Evolutionary conservation across 1,140 invertebrate genomes (phyloP).

Genomic region (Sipha flava): DNA sequence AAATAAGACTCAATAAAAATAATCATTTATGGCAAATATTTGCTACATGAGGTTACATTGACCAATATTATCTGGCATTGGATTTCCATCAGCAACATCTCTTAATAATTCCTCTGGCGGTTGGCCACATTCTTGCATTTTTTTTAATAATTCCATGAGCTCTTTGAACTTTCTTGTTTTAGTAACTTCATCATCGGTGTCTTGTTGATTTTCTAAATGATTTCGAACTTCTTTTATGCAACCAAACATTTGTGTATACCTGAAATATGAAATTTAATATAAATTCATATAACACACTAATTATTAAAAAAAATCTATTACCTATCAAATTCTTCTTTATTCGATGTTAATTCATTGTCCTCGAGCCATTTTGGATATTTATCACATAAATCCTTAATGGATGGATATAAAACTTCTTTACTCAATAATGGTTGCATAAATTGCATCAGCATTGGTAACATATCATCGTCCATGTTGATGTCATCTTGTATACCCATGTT

Average conservation of each 20-base stretch:
- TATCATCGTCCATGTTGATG: not conserved
- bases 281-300: not conserved
- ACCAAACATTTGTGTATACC: slow-evolving; percentile 6
- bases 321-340: slow-evolving; percentile 11
- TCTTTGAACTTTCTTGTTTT: slow-evolving; percentile 10
- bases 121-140: slow-evolving; percentile 26
- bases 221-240: slow-evolving; percentile 2
- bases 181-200: slow-evolving; percentile 3
- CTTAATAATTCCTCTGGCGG: slow-evolving; percentile 4
- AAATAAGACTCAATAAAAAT: slow-evolving; percentile 1
- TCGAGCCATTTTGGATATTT: slow-evolving; percentile 17
- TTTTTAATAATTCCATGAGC: slow-evolving; percentile 8
- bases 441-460: slow-evolving; percentile 22
- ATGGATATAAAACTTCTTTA: slow-evolving; percentile 10
- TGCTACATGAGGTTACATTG: slow-evolving; percentile 19
- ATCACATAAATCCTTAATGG: slow-evolving; percentile 18
- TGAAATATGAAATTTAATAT: not conserved
- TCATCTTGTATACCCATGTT: slow-evolving; percentile 8
- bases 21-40: not conserved
- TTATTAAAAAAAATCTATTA: not conserved
- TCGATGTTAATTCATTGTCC: not conserved
- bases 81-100: not conserved
- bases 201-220: slow-evolving; percentile 16
- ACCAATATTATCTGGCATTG: not conserved
- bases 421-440: slow-evolving; percentile 4